Evolutionary conservation across 53 echinoderm and acorn worm genomes (phyloP).

Genomic region (Temnopleurus reevesii): DNA sequence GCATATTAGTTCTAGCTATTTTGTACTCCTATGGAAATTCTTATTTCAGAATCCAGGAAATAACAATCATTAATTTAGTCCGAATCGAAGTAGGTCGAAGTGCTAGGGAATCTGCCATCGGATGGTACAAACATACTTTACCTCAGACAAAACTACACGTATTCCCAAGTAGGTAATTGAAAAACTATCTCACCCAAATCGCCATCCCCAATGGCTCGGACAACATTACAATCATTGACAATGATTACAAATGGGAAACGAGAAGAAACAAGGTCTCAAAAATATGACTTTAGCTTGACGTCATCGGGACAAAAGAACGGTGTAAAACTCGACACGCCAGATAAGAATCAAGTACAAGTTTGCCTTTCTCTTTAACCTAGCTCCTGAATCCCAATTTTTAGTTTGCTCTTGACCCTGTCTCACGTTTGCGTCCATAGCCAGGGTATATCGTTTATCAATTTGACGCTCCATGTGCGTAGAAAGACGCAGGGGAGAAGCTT

Average conservation of each 20-base stretch:
- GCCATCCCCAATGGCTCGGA: not conserved
- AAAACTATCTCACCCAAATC: not conserved
- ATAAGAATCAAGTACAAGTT: not conserved
- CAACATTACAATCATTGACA: too few relatives aligned
- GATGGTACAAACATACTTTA: not conserved
- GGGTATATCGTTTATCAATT: too few relatives aligned
- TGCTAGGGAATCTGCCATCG: too few relatives aligned
- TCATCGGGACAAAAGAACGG: slow-evolving; percentile 4
- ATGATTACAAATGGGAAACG: not conserved
- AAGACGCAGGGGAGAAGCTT: too few relatives aligned
- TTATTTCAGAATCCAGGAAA: too few relatives aligned
- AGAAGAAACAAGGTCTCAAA: slow-evolving; percentile 5
- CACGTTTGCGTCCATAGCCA: too few relatives aligned
- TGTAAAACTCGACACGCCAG: slow-evolving; percentile 34
- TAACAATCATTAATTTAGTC: too few relatives aligned
- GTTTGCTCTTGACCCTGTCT: not conserved
- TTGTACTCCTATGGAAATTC: too few relatives aligned
- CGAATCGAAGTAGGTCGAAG: not conserved
- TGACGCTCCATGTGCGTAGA: too few relatives aligned
- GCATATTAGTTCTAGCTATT: too few relatives aligned
- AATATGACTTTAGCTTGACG: slow-evolving; percentile 49
- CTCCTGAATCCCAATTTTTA: not conserved
- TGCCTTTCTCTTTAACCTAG: slow-evolving; percentile 48
- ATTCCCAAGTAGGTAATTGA: not conserved
- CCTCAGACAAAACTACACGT: not conserved